phyloP scores from a whole-genome alignment of 2,797 vertebrate species.

The Gephyroberyx darwinii region DNA sequence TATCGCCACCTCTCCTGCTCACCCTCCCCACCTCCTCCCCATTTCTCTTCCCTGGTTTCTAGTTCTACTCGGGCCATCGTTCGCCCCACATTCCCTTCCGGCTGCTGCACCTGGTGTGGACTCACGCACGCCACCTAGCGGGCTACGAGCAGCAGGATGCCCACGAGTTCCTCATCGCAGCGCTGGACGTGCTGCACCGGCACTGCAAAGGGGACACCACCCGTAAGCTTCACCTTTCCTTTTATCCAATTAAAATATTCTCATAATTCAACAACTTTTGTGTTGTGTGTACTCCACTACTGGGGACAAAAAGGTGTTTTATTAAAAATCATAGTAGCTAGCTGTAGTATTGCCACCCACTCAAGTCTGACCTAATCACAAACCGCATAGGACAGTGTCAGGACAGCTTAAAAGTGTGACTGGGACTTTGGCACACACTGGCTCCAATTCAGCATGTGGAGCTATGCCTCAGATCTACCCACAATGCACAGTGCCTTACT shows the following conservation, averaged over 20 bases:
- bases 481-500: slow-evolving; percentile 29
- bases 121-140: slow-evolving; percentile 96
- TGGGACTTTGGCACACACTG: slow-evolving; percentile 22
- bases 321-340: too few relatives aligned
- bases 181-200: slow-evolving; percentile 95
- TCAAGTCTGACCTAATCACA: not conserved
- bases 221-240: slow-evolving; percentile 69
- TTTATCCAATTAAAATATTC: not conserved
- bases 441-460: slow-evolving; percentile 16
- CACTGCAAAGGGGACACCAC: slow-evolving; percentile 94
- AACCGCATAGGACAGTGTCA: not conserved
- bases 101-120: slow-evolving; percentile 99
- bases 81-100: slow-evolving; percentile 99
- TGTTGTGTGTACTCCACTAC: too few relatives aligned
- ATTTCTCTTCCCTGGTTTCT: slow-evolving; percentile 58
- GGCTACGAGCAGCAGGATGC: slow-evolving; percentile 99
- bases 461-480: slow-evolving; percentile 31
- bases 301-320: too few relatives aligned
- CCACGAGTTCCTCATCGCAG: slow-evolving; percentile 98
- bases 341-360: not conserved
- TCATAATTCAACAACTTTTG: too few relatives aligned
- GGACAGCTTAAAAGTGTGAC: slow-evolving; percentile 16
- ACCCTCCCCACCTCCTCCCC: not conserved
- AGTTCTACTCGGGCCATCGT: slow-evolving; percentile 99
- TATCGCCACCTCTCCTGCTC: not conserved